Percentiles rank a stretch among this genome's conserved stretches.
These are phyloP conservation scores for Gorilla gorilla DNA, from an alignment of 2,113 vertebrate genomes.

Conservation along the genomic window DNA sequence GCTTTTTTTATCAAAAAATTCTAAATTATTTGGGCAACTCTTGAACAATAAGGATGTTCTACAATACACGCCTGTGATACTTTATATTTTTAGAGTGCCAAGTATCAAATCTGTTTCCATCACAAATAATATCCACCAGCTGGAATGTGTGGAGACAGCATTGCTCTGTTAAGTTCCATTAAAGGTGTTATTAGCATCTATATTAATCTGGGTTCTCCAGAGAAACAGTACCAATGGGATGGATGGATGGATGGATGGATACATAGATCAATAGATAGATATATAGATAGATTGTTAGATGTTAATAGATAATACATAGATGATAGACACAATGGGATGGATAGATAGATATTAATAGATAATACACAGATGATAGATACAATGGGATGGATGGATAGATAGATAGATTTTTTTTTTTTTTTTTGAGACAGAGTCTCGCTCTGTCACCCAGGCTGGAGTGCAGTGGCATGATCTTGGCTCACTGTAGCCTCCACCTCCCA, in stretches of 20 bases:
- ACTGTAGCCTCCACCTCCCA: too few relatives aligned
- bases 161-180: not conserved
- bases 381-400: too few relatives aligned
- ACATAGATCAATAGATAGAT: not conserved
- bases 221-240: not conserved
- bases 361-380: too few relatives aligned
- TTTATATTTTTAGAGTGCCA: not conserved
- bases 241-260: not conserved
- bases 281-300: too few relatives aligned
- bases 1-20: not conserved
- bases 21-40: not conserved
- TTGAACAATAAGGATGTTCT: not conserved
- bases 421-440: too few relatives aligned
- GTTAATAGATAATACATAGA: too few relatives aligned
- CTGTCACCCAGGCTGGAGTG: too few relatives aligned
- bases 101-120: not conserved
- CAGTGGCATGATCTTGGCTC: too few relatives aligned
- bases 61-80: not conserved
- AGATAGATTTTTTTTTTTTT: too few relatives aligned
- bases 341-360: too few relatives aligned
- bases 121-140: not conserved
- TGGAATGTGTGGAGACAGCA: fast-evolving
- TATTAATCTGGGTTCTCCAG: not conserved
- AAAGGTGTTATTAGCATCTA: not conserved
- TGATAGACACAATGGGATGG: too few relatives aligned